Percentiles rank a stretch among this genome's conserved stretches.
phyloP scores from a whole-genome alignment of 2,888 invertebrate species.

The Graphium colonna region DNA sequence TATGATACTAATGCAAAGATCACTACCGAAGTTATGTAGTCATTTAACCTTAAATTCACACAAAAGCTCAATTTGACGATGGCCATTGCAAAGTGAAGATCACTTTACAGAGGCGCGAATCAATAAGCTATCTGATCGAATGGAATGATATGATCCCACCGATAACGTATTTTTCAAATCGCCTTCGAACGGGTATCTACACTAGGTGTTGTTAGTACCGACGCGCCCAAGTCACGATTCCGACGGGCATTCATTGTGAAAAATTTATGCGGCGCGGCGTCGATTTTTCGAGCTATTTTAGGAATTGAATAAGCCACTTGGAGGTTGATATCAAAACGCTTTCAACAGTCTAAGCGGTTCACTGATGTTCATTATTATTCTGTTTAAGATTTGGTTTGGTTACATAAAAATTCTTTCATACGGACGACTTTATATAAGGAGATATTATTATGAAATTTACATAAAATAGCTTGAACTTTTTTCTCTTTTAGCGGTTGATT shows the following conservation, averaged over 20 bases:
- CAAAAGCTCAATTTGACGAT: slow-evolving; percentile 32
- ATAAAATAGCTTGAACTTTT: too few relatives aligned
- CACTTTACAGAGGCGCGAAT: slow-evolving; percentile 54
- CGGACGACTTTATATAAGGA: too few relatives aligned
- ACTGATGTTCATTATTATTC: slow-evolving; percentile 9
- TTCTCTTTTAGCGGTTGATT: too few relatives aligned
- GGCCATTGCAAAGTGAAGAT: slow-evolving; percentile 42
- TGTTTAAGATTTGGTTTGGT: not conserved
- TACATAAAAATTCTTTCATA: too few relatives aligned
- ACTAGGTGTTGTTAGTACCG: slow-evolving; percentile 15
- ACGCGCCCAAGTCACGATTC: slow-evolving; percentile 33
- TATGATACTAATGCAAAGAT: too few relatives aligned
- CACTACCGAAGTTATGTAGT: too few relatives aligned
- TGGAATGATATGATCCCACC: slow-evolving; percentile 18
- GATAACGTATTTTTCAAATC: slow-evolving; percentile 16
- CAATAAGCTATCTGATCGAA: slow-evolving; percentile 43
- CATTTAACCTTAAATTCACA: slow-evolving; percentile 28
- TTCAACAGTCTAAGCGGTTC: slow-evolving; percentile 32
- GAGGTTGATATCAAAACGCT: slow-evolving; percentile 37
- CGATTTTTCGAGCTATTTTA: slow-evolving; percentile 44
- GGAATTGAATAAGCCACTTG: slow-evolving; percentile 40
- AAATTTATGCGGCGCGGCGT: slow-evolving; percentile 36
- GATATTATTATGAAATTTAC: too few relatives aligned
- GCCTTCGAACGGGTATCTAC: slow-evolving; percentile 1
- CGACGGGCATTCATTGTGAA: slow-evolving; percentile 33